Percentiles rank a stretch among this genome's conserved stretches.
Evolutionary conservation across 2,888 invertebrate species (phyloP).

Genomic region (Ischnura elegans): DNA sequence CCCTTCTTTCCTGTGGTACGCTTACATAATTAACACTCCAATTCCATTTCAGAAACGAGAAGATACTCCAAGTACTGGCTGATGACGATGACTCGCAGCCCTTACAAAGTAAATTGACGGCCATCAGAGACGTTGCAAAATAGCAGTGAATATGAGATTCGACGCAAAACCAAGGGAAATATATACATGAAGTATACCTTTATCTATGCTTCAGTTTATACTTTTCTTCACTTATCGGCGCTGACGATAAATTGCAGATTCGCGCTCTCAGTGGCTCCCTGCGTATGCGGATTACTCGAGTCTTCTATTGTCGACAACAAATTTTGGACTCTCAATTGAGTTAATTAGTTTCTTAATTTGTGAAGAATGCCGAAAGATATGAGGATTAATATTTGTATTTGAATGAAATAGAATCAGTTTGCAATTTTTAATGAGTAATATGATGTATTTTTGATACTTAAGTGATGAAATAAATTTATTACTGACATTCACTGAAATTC

Average conservation of each 20-base stretch:
- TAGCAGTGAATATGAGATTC: neutral
- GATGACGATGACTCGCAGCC: neutral
- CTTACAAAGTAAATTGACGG: neutral
- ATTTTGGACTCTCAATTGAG: constrained; percentile 29
- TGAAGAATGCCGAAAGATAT: neutral
- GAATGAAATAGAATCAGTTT: neutral
- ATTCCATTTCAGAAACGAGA: constrained; percentile 9
- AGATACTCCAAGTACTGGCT: neutral
- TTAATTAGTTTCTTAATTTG: neutral
- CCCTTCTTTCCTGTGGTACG: neutral
- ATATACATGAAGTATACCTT: neutral
- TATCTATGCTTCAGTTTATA: neutral
- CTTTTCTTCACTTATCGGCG: neutral
- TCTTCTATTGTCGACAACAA: neutral
- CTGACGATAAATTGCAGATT: neutral
- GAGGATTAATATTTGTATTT: neutral
- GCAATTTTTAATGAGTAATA: neutral
- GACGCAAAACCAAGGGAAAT: neutral
- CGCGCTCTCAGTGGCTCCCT: neutral
- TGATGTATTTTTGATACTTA: neutral
- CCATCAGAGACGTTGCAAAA: neutral
- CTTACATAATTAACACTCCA: neutral
- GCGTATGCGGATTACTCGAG: constrained; percentile 1
- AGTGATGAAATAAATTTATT: neutral
- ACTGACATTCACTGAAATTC: constrained; percentile 30